phyloP scores from a whole-genome alignment of 1,140 invertebrate species.

The Drosophila mojavensis region DNA sequence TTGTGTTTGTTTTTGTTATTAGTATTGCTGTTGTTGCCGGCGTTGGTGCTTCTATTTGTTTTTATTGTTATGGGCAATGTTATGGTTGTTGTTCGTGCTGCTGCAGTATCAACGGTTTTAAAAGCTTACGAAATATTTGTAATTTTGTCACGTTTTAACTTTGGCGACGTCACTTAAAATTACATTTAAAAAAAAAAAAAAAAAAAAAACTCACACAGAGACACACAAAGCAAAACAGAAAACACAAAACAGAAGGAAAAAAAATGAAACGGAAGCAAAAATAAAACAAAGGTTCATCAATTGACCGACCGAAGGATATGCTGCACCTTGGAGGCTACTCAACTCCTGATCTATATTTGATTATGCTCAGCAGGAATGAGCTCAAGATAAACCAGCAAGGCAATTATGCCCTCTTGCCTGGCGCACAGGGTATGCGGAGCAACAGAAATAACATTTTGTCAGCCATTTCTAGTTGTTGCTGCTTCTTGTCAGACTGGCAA shows the following conservation, averaged over 20 bases:
- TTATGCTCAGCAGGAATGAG: no score
- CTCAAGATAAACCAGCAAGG: no score
- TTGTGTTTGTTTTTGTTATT: conserved; percentile 33
- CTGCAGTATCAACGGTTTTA: conserved; percentile 67
- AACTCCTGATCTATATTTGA: no score
- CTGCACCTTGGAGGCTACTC: no score
- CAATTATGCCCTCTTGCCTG: no score
- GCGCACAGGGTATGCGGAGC: neutral
- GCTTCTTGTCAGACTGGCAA: conserved; percentile 7
- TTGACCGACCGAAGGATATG: no score
- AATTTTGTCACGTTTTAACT: conserved; percentile 81
- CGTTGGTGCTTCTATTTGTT: conserved; percentile 65
- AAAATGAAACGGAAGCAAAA: conserved; percentile 1
- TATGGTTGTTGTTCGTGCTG: conserved; percentile 64
- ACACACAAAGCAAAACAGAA: neutral
- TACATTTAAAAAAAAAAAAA: conserved; percentile 48
- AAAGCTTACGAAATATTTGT: conserved; percentile 78
- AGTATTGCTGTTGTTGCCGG: conserved; percentile 28
- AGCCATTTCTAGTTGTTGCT: conserved; percentile 38
- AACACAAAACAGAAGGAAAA: neutral
- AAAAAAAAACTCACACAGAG: conserved; percentile 3
- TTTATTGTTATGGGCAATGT: conserved; percentile 76
- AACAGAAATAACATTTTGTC: conserved; percentile 57
- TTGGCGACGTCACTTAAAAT: conserved; percentile 74
- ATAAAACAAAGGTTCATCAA: conserved; percentile 14